Evolutionary conservation across 2,797 vertebrate genomes (phyloP), one percentile per base, ranked within the genome.

Genomic region (Stomatorhinus walkeri): DNA sequence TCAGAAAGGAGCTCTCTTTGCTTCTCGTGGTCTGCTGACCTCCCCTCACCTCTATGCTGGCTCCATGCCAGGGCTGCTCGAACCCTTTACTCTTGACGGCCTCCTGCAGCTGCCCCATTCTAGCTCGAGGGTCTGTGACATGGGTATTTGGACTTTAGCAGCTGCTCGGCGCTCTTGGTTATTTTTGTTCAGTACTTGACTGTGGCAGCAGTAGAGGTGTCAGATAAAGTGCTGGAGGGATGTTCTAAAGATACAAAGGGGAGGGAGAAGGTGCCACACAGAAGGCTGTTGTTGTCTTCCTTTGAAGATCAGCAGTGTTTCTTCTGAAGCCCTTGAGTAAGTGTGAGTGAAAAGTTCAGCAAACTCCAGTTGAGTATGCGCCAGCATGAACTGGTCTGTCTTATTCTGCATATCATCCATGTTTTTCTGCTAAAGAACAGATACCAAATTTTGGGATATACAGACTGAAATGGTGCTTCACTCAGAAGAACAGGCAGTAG

Each of bases 121-220:
- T 88, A 52, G 83, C 81, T 92, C 91, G 87, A 91, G 87, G 28
- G 89, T 91, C 90, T 91, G 91, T 92, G 92, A 91, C 92, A 89
- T 89, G 90, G 56, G 90, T 91, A 91, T 92, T 92, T 89, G 90
- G 91, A 87, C 89, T 92, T 91, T 93, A 91, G 91, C 92, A 92
- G 89, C 90, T 89, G 91, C 92, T 90, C 91, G 87, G 90, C 89
- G 88, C 72, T 90, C 91, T 93, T 91, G 90, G 92, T 93, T 93
- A 92, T 93, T 92, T 93, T 92, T 92, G 91, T 87, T 28, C 86
- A 12, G 54, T 91, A 90, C 92, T 93, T 92, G 92, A 92, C 91
- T 91, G 91, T 90, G 90, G 90, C 87, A 89, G 89, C 89, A 89
- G 89, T 89, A 88, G 90, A 88, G 90, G 51, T 89, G 87, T 89